Evolutionary conservation across 2,797 vertebrate genomes (phyloP).

Genomic region (Poeciliopsis gracilis): DNA sequence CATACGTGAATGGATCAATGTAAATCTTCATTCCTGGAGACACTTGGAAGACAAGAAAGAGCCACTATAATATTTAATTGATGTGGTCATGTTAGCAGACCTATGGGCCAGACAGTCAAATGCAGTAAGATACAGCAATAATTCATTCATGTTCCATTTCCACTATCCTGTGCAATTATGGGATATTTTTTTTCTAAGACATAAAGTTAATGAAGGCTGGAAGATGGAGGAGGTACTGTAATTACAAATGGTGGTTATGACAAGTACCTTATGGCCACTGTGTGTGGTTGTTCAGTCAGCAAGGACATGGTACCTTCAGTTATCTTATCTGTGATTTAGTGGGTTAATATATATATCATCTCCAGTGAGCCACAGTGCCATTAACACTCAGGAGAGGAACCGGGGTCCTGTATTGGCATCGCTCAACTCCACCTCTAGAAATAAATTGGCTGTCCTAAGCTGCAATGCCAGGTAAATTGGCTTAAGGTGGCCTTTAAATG

Average conservation of each 20-base stretch:
- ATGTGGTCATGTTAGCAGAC: conserved; percentile 17
- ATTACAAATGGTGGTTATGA: conserved; percentile 45
- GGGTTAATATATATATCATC: conserved; percentile 63
- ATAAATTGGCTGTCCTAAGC: conserved; percentile 79
- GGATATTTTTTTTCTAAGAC: conserved; percentile 30
- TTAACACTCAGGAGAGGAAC: conserved; percentile 67
- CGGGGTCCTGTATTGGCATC: conserved; percentile 60
- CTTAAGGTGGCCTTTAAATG: conserved; percentile 81
- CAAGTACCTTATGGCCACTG: conserved; percentile 37
- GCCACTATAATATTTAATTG: conserved; percentile 71
- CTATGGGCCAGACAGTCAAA: conserved; percentile 23
- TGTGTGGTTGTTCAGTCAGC: conserved; percentile 43
- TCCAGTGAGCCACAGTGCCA: conserved; percentile 65
- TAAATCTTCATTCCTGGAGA: conserved; percentile 99
- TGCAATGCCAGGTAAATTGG: conserved; percentile 81
- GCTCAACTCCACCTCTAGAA: conserved; percentile 70
- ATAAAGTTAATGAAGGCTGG: conserved; percentile 41
- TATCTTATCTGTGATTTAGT: conserved; percentile 51
- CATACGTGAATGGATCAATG: conserved; percentile 98
- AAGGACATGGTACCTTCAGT: conserved; percentile 47
- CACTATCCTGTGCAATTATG: conserved; percentile 28
- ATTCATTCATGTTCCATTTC: conserved; percentile 44
- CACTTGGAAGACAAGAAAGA: conserved; percentile 84
- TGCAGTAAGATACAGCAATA: conserved; percentile 34
- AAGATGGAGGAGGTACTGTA: conserved; percentile 37